Evolutionary conservation across 2,888 invertebrate species (phyloP).

Genomic region (Megaustenia siamemsis): DNA sequence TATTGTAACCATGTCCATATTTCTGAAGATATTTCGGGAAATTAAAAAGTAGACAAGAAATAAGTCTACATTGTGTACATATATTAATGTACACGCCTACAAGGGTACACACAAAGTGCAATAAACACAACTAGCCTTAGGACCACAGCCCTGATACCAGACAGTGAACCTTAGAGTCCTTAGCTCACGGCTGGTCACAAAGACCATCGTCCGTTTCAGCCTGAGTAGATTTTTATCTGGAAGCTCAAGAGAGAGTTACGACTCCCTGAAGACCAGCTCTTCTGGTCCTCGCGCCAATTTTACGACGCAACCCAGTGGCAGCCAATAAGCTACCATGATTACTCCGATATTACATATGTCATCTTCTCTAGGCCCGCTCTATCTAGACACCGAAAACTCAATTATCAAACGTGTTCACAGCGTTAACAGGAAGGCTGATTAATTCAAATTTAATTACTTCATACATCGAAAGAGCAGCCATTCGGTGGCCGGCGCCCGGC

Average conservation of each 20-base stretch:
- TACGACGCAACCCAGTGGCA: conserved; percentile 57
- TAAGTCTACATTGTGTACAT: too few relatives aligned
- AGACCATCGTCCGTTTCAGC: conserved; percentile 7
- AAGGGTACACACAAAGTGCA: too few relatives aligned
- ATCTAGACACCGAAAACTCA: conserved; percentile 62
- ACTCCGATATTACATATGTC: conserved; percentile 61
- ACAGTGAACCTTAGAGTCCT: conserved; percentile 33
- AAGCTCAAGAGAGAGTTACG: conserved; percentile 36
- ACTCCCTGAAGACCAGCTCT: conserved; percentile 2
- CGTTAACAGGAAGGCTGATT: conserved; percentile 68
- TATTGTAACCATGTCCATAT: too few relatives aligned
- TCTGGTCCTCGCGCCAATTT: conserved; percentile 51
- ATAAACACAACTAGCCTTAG: too few relatives aligned
- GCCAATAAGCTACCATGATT: conserved; percentile 59
- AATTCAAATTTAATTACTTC: conserved; percentile 75
- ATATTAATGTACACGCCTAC: too few relatives aligned
- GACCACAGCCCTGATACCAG: neutral
- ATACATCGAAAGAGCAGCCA: conserved; percentile 58
- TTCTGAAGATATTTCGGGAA: too few relatives aligned
- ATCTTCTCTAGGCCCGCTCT: conserved; percentile 58
- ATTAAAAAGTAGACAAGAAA: too few relatives aligned
- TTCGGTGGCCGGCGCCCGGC: conserved; percentile 31
- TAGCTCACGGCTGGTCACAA: conserved; percentile 34
- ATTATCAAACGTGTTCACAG: conserved; percentile 62
- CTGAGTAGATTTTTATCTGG: conserved; percentile 27